Evolutionary conservation across 2,797 vertebrate genomes (phyloP), one percentile per base, ranked within the genome.

Genomic region (Melanotaenia boesemani): DNA sequence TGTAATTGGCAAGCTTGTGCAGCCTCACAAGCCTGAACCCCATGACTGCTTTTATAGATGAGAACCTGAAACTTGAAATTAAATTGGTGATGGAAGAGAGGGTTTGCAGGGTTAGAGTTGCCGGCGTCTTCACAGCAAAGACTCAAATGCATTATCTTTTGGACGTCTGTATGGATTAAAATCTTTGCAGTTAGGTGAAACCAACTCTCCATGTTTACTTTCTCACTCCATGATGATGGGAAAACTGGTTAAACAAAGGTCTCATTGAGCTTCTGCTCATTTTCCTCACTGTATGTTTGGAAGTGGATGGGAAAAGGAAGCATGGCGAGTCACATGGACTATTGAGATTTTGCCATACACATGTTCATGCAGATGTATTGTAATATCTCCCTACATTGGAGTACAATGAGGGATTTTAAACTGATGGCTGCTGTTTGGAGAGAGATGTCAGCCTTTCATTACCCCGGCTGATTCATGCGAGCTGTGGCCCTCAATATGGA

Each of bases 401-500:
- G 80, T 52, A 88, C 83, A 83, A 75, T 89, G 89, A 90, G 86
- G 85, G 90, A 86, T 93, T 94, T 95, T 93, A 94, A 94, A 85
- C 79, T 80, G 77, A 72, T 7, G 82, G 84, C 86, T 84, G 87
- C 79, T 75, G 74, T 88, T 84, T 54, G 34, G 73, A 80, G 74
- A 73, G 59, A 62, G 34, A 73, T 54, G 74, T 84, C 77, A 70
- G 80, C 77, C 83, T 75, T 63, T 79, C 72, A 68, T 46, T 89
- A 82, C 86, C 79, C 83, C 89, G 83, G 78, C 84, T 88, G 63
- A 85, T 81, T 89, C 75, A 80, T 86, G 85, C 81, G 84, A 85
- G 89, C 84, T 60, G 89, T 79, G 83, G 72, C 80, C 88, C 88
- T 86, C 87, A 48, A 65, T 60, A 79, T 68, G 86, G 84, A 83